Conservation (phyloP, 2,113 vertebrate species). For the Scomber scombrus region DNA sequence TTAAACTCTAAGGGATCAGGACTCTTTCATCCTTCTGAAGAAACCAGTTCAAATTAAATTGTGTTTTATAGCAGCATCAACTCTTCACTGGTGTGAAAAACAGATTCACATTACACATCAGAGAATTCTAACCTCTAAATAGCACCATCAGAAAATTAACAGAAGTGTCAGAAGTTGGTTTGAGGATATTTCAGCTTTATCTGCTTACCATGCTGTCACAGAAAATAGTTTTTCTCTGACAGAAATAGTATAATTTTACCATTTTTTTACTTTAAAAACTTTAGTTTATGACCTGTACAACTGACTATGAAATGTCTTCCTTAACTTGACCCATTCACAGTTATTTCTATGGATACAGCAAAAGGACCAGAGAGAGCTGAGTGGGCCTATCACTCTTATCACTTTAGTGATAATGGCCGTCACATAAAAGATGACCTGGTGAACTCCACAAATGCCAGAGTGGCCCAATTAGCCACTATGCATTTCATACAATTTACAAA, state of each 20-base stretch:
- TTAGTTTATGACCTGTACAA: slow-evolving; percentile 51
- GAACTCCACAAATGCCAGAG: slow-evolving; percentile 84
- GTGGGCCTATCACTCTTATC: slow-evolving; percentile 82
- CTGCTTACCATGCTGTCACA: background rate
- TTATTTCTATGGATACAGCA: slow-evolving; percentile 77
- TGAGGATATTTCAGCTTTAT: slow-evolving; percentile 7
- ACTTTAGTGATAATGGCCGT: slow-evolving; percentile 82
- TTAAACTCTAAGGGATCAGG: background rate
- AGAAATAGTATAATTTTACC: slow-evolving; percentile 33
- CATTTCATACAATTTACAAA: slow-evolving; percentile 91
- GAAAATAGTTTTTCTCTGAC: slow-evolving; percentile 35
- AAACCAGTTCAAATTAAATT: slow-evolving; percentile 19
- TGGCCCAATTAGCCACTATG: slow-evolving; percentile 87
- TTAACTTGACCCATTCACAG: slow-evolving; percentile 72
- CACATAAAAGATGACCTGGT: slow-evolving; percentile 83
- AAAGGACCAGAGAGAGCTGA: slow-evolving; percentile 71
- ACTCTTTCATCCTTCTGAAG: background rate
- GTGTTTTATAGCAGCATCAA: background rate
- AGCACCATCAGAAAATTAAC: background rate
- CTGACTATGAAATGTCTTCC: slow-evolving; percentile 66
- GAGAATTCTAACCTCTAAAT: slow-evolving; percentile 9
- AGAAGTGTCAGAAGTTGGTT: background rate
- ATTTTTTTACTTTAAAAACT: slow-evolving; percentile 54
- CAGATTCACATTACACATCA: slow-evolving; percentile 19
- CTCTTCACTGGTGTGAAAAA: background rate